A percentile compares a stretch with the other conserved stretches of the same genome.
phyloP scores from a whole-genome alignment of 2,113 vertebrate genomes.

The Lepus europaeus region DNA sequence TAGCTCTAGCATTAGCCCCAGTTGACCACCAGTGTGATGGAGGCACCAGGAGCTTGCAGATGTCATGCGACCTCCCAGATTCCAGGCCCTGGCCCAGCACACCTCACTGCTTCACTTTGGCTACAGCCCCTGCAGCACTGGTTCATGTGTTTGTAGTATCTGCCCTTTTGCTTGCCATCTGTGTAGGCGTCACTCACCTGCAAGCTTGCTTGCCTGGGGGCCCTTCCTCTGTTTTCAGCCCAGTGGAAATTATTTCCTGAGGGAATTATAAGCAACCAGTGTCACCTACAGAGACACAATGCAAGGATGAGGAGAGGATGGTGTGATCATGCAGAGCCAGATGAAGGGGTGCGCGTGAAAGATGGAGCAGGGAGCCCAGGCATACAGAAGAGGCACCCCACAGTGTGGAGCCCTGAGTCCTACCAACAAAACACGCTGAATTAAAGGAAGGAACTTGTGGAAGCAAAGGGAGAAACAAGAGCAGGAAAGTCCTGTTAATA shows the following conservation, averaged over 20 bases:
- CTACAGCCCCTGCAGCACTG: too few species aligned
- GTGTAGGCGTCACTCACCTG: neutral
- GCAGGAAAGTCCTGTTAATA: accelerated
- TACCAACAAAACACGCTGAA: accelerated
- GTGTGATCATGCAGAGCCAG: neutral
- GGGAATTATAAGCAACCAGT: neutral
- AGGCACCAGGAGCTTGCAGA: too few species aligned
- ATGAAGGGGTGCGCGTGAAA: too few species aligned
- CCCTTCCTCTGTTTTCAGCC: accelerated
- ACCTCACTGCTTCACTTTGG: too few species aligned
- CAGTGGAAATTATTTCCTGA: neutral
- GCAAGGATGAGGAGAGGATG: neutral
- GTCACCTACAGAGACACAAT: neutral
- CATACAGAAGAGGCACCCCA: neutral
- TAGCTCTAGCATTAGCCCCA: too few species aligned
- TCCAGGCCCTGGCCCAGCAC: too few species aligned
- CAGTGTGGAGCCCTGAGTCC: neutral
- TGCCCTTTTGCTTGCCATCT: too few species aligned
- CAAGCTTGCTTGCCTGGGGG: accelerated
- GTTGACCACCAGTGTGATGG: too few species aligned
- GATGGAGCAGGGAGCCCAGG: too few species aligned
- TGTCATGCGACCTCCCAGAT: too few species aligned
- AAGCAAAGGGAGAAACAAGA: neutral
- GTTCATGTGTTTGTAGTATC: too few species aligned
- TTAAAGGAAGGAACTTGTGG: too few species aligned